A percentile compares a stretch with the other conserved stretches of the same genome.
Conservation (phyloP, 2,888 invertebrate species). For the Leptothorax acervorum region DNA sequence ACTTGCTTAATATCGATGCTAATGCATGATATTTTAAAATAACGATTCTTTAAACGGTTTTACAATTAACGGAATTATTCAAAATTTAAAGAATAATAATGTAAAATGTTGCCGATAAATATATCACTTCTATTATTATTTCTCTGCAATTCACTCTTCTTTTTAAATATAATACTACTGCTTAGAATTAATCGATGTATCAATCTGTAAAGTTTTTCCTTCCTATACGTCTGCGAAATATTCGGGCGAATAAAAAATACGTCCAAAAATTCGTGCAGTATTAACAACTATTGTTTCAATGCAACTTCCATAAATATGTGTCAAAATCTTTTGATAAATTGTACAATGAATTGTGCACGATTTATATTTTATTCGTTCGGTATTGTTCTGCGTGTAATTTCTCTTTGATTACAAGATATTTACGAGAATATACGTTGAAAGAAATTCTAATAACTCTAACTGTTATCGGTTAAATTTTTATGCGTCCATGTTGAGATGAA, state of each 20-base stretch:
- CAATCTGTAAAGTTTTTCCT: neutral
- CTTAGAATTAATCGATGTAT: neutral
- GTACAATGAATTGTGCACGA: neutral
- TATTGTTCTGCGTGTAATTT: neutral
- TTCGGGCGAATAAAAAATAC: neutral
- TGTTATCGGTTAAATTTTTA: neutral
- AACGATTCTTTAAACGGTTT: constrained; percentile 2
- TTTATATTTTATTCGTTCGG: neutral
- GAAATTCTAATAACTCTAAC: neutral
- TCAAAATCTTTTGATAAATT: neutral
- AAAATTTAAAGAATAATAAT: neutral
- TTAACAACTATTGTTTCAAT: neutral
- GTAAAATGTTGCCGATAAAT: neutral
- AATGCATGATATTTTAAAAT: constrained; percentile 8
- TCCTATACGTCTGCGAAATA: neutral
- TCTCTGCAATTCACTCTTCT: neutral
- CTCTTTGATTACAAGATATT: neutral
- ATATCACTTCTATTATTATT: neutral
- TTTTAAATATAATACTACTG: neutral
- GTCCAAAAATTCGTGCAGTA: neutral
- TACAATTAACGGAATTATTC: neutral
- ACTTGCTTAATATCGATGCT: neutral
- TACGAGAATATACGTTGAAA: neutral
- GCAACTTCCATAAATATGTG: neutral
- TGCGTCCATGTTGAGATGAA: neutral